phyloP scores from a whole-genome alignment of 2,797 vertebrate species.

The Ceryle rudis region DNA sequence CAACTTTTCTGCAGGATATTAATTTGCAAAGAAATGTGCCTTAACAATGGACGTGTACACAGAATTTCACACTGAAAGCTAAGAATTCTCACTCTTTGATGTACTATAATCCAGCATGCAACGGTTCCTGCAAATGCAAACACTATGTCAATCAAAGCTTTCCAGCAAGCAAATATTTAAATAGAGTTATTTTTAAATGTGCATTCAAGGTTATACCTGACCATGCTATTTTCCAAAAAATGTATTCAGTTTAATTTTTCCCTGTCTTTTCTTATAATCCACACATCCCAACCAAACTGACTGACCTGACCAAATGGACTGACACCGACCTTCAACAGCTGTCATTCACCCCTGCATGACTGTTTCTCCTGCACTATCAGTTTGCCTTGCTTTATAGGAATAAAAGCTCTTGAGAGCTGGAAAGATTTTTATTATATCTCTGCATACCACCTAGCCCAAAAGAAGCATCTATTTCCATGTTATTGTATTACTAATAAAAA shows the following conservation, averaged over 20 bases:
- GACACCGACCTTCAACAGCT: neutral
- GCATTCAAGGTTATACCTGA: neutral
- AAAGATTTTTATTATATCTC: neutral
- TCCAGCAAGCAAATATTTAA: neutral
- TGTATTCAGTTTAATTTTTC: neutral
- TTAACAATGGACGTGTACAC: neutral
- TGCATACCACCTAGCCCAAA: neutral
- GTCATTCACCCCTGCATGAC: neutral
- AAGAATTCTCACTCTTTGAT: neutral
- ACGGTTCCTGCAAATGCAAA: neutral
- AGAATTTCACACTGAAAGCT: neutral
- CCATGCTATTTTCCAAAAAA: neutral
- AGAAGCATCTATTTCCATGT: neutral
- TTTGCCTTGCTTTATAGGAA: neutral
- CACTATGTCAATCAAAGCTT: neutral
- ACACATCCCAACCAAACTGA: neutral
- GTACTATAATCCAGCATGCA: neutral
- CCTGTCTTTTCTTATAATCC: neutral
- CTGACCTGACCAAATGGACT: neutral
- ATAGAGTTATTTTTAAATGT: neutral
- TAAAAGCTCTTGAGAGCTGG: neutral
- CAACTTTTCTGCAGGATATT: neutral
- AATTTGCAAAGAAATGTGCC: neutral
- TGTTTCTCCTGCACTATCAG: neutral
- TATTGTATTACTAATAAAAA: neutral